Evolutionary conservation across 2,113 vertebrate species (phyloP), one percentile per base, ranked within the genome.

Genomic region (Scomber japonicus): DNA sequence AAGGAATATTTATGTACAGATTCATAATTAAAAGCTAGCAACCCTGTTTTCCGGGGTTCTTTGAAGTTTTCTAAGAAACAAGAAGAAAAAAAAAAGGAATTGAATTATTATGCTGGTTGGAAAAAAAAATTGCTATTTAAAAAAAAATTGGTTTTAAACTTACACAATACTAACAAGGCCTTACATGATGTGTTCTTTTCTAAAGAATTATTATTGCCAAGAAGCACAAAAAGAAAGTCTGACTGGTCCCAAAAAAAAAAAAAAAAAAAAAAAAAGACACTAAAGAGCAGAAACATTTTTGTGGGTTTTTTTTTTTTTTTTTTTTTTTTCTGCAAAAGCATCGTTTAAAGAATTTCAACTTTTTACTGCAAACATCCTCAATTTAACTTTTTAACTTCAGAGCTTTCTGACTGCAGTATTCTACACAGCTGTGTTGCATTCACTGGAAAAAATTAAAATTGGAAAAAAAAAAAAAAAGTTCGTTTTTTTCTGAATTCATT

Each of bases 1-100:
- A n/a, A n/a, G 89, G 89, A 93, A 92, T 95, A 94, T 96, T 93
- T 94, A 94, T 95, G 94, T 96, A 96, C 86, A 93, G 89, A 93
- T 92, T 92, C 80, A 88, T 90, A 91, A 91, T 90, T 89, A 85
- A 91, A 92, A n/a, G 77, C 74, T 89, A 89, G 82, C 31, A 11
- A 79, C 93, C 89, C 92, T 93, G 90, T 93, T 95, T 94, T 94
- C 87, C 90, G 91, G 92, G 93, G 93, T 91, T 87, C 81, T 84
- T 83, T 90, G 77, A 93, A 83, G 85, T 94, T 95, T 95, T 95
- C 83, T 94, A 88, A 88, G 89, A 91, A 91, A 87, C 30, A 59
- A 82, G 82, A 40, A 48, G n/a, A n/a, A n/a, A 64, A 27, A 89
- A 83, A 83, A 90, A 87, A 81, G 5, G 1, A 90, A 80, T 88